These are phyloP conservation scores for Caenorhabditis sp. DNA, from an alignment of 2,888 invertebrate genomes.

Conservation along the genomic window DNA sequence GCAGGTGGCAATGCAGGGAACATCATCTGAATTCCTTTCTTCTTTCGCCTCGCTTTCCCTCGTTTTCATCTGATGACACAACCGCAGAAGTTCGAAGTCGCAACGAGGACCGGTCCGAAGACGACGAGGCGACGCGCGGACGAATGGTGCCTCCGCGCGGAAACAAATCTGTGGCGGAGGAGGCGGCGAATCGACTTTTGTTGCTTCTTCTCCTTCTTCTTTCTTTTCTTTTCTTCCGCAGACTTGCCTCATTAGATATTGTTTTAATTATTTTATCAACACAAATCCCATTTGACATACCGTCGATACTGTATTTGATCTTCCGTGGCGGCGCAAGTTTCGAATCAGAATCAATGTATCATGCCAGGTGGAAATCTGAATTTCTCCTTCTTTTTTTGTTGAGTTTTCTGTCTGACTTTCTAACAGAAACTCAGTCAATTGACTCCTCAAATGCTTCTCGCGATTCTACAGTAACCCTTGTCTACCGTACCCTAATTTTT, in stretches of 20 bases:
- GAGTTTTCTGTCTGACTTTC: too few species aligned
- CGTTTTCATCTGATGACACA: slow-evolving; percentile 45
- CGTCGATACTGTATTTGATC: too few species aligned
- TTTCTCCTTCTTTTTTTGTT: too few species aligned
- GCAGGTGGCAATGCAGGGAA: slow-evolving; percentile 17
- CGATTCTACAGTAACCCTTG: too few species aligned
- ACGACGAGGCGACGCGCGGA: slow-evolving; percentile 29
- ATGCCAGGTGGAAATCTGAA: too few species aligned
- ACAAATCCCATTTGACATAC: background rate
- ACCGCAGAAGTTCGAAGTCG: slow-evolving; percentile 40
- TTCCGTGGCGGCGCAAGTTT: too few species aligned
- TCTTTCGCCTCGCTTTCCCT: slow-evolving; percentile 4
- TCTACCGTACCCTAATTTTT: too few species aligned
- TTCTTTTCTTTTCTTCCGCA: slow-evolving; percentile 8
- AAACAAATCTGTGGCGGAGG: slow-evolving; percentile 34
- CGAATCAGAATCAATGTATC: too few species aligned
- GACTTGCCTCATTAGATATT: background rate
- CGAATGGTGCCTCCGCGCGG: slow-evolving; percentile 9
- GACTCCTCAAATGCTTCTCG: too few species aligned
- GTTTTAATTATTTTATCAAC: background rate
- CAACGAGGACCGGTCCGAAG: slow-evolving; percentile 49
- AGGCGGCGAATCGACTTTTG: slow-evolving; percentile 26
- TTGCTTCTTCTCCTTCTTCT: slow-evolving; percentile 11
- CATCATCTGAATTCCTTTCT: slow-evolving; percentile 13
- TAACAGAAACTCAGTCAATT: too few species aligned